phyloP scores from a whole-genome alignment of 64 coral and sea anemone genomes.

The Montipora efflorescens region DNA sequence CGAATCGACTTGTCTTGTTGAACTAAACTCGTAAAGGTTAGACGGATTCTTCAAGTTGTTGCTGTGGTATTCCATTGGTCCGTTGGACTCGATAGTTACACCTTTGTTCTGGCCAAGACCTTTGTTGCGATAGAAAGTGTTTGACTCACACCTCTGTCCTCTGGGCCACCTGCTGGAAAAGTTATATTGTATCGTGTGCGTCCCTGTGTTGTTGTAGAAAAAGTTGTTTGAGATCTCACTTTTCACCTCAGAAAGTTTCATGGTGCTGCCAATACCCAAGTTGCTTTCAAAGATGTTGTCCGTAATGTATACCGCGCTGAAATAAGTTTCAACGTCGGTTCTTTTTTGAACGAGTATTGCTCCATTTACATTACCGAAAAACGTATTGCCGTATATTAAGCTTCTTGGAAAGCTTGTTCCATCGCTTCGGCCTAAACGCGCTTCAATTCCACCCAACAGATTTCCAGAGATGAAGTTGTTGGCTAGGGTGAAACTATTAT shows the following conservation, averaged over 20 bases:
- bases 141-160: slow-evolving; percentile 53
- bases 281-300: too few species aligned
- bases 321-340: too few species aligned
- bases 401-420: too few species aligned
- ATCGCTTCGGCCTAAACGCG: too few species aligned
- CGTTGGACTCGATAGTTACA: slow-evolving; percentile 60
- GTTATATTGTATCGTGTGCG: slow-evolving; percentile 46
- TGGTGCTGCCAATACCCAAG: slow-evolving; percentile 16
- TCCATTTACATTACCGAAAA: too few species aligned
- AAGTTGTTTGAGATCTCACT: slow-evolving; percentile 56
- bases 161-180: background rate
- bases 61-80: slow-evolving; percentile 66
- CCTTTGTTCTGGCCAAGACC: slow-evolving; percentile 56
- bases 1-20: slow-evolving; percentile 12
- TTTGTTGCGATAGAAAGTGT: slow-evolving; percentile 62
- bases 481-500: too few species aligned
- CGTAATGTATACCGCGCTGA: too few species aligned
- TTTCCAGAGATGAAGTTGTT: too few species aligned
- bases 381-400: too few species aligned
- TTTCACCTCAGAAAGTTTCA: slow-evolving; percentile 43
- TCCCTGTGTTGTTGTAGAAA: slow-evolving; percentile 82
- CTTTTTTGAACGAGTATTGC: too few species aligned
- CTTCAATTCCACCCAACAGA: too few species aligned
- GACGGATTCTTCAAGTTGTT: slow-evolving; percentile 79
- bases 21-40: slow-evolving; percentile 77